phyloP scores from a whole-genome alignment of 2,113 vertebrate genomes.

The Anas platyrhynchos region DNA sequence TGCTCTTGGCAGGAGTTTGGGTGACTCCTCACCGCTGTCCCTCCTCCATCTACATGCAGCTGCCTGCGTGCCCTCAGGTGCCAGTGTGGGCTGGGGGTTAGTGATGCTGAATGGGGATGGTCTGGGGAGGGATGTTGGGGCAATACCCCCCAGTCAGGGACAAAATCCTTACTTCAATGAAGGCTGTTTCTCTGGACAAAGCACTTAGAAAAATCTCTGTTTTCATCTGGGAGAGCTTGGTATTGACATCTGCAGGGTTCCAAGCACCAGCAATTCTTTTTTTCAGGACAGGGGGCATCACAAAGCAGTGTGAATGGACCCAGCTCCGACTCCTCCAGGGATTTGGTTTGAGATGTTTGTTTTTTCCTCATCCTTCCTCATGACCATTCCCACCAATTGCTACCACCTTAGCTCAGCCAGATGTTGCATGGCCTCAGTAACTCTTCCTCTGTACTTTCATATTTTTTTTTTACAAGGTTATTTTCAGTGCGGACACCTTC shows the following conservation, averaged over 20 bases:
- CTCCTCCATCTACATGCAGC: fast-evolving
- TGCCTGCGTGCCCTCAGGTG: neutral
- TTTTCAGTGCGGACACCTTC: neutral
- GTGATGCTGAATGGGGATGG: neutral
- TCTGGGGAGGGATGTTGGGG: neutral
- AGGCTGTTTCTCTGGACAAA: neutral
- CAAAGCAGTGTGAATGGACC: neutral
- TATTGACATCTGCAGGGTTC: fast-evolving
- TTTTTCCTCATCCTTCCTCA: neutral
- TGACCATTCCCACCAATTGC: fast-evolving
- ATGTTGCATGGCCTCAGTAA: neutral
- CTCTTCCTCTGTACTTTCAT: fast-evolving
- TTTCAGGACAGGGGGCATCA: neutral
- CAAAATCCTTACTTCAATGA: neutral
- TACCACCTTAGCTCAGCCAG: neutral
- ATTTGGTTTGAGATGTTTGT: neutral
- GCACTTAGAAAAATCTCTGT: neutral
- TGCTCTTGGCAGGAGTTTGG: neutral
- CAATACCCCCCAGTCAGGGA: neutral
- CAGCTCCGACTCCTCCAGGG: neutral
- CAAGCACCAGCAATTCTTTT: neutral
- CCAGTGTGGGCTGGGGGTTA: neutral
- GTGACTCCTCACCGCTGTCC: neutral
- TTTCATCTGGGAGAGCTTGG: neutral
- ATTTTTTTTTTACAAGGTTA: neutral